phyloP scores from a whole-genome alignment of 2,888 invertebrate genomes.

The Perizoma affinitatum region DNA sequence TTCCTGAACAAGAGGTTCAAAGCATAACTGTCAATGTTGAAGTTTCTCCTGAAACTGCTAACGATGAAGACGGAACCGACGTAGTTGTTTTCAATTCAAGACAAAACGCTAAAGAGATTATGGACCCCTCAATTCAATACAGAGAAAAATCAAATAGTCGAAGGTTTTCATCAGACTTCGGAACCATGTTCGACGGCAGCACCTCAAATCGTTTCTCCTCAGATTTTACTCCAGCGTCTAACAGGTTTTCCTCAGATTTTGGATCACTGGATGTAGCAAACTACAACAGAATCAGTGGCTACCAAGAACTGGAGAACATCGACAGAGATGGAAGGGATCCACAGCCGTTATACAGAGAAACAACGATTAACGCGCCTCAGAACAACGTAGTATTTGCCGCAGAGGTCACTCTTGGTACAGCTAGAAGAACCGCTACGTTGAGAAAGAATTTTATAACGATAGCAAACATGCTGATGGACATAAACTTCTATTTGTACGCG shows the following conservation, averaged over 20 bases:
- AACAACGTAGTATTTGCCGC: slow-evolving; percentile 64
- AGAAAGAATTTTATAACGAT: slow-evolving; percentile 76
- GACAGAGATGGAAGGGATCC: slow-evolving; percentile 69
- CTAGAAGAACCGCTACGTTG: slow-evolving; percentile 69
- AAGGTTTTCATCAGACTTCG: slow-evolving; percentile 59
- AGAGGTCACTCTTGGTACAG: slow-evolving; percentile 69
- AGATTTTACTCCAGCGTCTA: slow-evolving; percentile 44
- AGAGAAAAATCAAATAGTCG: slow-evolving; percentile 54
- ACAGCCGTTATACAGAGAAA: slow-evolving; percentile 82
- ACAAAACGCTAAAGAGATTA: slow-evolving; percentile 66
- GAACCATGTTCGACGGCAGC: slow-evolving; percentile 48
- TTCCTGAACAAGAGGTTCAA: slow-evolving; percentile 31
- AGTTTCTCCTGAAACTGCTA: slow-evolving; percentile 43
- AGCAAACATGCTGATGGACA: slow-evolving; percentile 68
- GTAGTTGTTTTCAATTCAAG: slow-evolving; percentile 74
- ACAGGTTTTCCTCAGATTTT: slow-evolving; percentile 68
- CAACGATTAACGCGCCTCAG: slow-evolving; percentile 75
- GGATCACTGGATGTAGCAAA: slow-evolving; percentile 61
- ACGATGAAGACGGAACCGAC: slow-evolving; percentile 69
- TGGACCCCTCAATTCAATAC: slow-evolving; percentile 64
- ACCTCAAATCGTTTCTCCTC: slow-evolving; percentile 48
- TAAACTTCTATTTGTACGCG: slow-evolving; percentile 83
- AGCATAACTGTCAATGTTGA: slow-evolving; percentile 33
- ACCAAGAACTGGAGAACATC: slow-evolving; percentile 73
- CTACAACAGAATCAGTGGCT: slow-evolving; percentile 60